Evolutionary conservation across 2,113 vertebrate species (phyloP), one percentile per base, ranked within the genome.

Genomic region (Rattus rattus): DNA sequence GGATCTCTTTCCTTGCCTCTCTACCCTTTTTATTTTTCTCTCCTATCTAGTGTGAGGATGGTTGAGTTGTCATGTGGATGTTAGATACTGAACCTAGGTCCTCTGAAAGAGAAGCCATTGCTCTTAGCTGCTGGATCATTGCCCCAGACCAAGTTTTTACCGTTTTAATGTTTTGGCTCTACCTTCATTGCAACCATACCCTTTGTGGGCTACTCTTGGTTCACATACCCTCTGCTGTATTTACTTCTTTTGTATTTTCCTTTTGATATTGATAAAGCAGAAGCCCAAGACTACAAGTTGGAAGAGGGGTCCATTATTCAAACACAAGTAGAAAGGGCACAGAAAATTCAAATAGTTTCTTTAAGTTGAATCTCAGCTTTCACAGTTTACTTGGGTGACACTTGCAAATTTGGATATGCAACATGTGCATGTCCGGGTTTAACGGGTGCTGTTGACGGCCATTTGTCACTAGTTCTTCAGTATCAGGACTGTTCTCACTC

Each of bases 351-450:
- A 70, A 7, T 19, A 19, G 65, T 16, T 98, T 98, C 98, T 98
- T 97, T 98, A 98, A 98, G 98, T 98, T 99, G 98, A 99, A 99
- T 98, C 98, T 98, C 98, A 98, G 98, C 98, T 98, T 99, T 98
- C 99, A 98, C 98, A 98, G 98, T 98, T 98, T 98, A 99, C 98
- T 99, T 99, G 99, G 99, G 99, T 99, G 99, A 99, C 99, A 99
- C 99, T 99, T 99, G 99, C 99, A 98, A 99, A 9, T 98, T 98
- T 97, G 98, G 97, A 28, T n/a, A 47, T 98, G 97, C 99, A 98
- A 99, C 0, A 0, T 54, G 22, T 26, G 47, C 67, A 12, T 36
- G 17, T 26, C 75, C 16, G 24, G 28, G 24, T 76, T 47, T 54
- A 33, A 80, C 54, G 30, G 30, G 77, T 17, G 33, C 36, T 56